Evolutionary conservation across 2,888 invertebrate genomes (phyloP).

Genomic region (Cephus rjabovi): DNA sequence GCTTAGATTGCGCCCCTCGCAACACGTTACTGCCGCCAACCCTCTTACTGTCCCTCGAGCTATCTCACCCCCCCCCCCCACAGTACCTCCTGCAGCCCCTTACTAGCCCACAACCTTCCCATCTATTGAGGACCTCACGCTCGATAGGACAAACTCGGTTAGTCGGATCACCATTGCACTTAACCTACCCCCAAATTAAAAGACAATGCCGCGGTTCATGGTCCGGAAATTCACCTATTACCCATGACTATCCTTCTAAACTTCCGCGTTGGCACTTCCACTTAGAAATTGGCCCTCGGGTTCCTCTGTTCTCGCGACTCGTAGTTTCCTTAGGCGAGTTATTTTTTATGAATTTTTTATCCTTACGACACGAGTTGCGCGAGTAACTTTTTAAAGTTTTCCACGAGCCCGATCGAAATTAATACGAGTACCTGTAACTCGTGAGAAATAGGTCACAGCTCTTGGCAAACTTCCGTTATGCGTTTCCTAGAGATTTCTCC

Average conservation of each 20-base stretch:
- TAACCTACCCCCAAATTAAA: constrained; percentile 24
- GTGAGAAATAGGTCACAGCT: constrained; percentile 8
- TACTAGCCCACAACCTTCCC: neutral
- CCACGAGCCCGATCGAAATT: neutral
- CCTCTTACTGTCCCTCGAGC: neutral
- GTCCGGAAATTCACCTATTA: constrained; percentile 41
- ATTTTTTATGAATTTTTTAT: neutral
- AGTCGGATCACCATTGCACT: constrained; percentile 14
- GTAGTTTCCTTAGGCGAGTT: neutral
- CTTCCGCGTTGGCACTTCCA: neutral
- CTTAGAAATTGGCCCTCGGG: neutral
- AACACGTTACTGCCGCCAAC: constrained; percentile 26
- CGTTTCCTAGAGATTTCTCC: constrained; percentile 39
- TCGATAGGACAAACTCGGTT: neutral
- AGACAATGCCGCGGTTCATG: constrained; percentile 43
- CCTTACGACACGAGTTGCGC: neutral
- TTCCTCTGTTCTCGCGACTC: too few species aligned
- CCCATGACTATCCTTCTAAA: neutral
- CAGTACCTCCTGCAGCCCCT: neutral
- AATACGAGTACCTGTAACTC: neutral
- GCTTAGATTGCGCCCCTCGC: constrained; percentile 37
- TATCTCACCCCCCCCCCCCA: neutral
- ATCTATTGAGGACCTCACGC: neutral
- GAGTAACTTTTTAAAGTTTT: neutral
- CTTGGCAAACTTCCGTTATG: constrained; percentile 34